phyloP scores from a whole-genome alignment of 2,888 invertebrate genomes.

The Conchocele bisecta region DNA sequence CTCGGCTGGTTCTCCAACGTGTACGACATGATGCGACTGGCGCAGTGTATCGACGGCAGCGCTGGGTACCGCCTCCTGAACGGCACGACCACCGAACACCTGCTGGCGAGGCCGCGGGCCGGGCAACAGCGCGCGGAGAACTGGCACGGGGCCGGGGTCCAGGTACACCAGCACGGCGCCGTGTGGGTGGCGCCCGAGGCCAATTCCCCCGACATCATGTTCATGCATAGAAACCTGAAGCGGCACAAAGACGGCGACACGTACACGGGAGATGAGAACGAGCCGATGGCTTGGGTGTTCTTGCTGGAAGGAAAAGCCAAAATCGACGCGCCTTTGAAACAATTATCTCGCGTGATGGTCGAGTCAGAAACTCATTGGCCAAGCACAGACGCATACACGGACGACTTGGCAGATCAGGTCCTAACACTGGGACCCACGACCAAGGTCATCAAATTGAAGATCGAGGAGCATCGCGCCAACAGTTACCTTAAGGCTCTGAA shows the following conservation, averaged over 20 bases:
- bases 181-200: conserved; percentile 74
- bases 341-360: conserved; percentile 64
- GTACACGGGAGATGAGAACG: conserved; percentile 35
- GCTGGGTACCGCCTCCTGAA: conserved; percentile 63
- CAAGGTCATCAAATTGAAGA: conserved; percentile 64
- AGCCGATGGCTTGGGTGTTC: conserved; percentile 65
- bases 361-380: conserved; percentile 58
- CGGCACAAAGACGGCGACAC: conserved; percentile 21
- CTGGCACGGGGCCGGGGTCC: conserved; percentile 72
- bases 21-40: conserved; percentile 75
- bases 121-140: conserved; percentile 46
- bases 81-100: conserved; percentile 58
- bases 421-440: conserved; percentile 49
- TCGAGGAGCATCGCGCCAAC: conserved; percentile 75
- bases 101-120: conserved; percentile 52
- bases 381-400: conserved; percentile 56
- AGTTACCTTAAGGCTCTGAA: conserved; percentile 73
- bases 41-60: conserved; percentile 68
- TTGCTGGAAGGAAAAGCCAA: conserved; percentile 67
- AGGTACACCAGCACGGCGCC: conserved; percentile 64
- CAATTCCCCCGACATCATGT: conserved; percentile 70
- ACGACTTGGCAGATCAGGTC: conserved; percentile 72
- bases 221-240: conserved; percentile 64
- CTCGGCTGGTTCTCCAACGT: conserved; percentile 79
- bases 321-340: conserved; percentile 61